Base-by-base conservation (phyloP, 2,113 vertebrate species). In the Thinocorus orbignyianus region DNA sequence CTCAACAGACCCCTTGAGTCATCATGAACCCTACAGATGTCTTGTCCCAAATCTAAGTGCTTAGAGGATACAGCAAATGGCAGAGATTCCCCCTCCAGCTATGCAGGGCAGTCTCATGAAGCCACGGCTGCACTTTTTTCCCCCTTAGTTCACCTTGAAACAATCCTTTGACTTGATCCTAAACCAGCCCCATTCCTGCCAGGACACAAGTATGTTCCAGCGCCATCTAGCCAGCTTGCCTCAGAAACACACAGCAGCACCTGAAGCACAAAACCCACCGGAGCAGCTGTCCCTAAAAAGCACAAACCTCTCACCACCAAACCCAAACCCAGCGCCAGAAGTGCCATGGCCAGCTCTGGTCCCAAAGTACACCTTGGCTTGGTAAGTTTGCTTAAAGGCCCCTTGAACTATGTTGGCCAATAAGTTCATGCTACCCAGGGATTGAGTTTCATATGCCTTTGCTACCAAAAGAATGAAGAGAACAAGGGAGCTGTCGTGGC, bases 171-270 rank as follows among this genome's bases (percentile, higher is more conserved):
- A 57, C 68, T 70, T 30, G 42, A 65, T 58, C 82, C 68, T 48
- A 58, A 60, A 18, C 33, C 30, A 55, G 70, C 18, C 70, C 62
- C 41, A 66, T 35, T 88, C 76, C 76, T 17, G 25, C 5, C 39
- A 65, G 70, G 89, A 77, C 95, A 80, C 77, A 18, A 42, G 42
- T 5, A 82, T 73, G 46, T 80, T 65, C 81, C 94, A 96, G 94
- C 83, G 94, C 96, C 96, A 96, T 66, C 96, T 95, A 96, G 96
- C 83, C 84, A 92, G 4, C 18, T 30, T 54, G 25, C 57, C 33
- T 61, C 26, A 61, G 81, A 93, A 95, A 89, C 69, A 83, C 92
- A 69, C 57, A 52, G 58, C 64, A 69, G 52, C 68, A 71, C 64
- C 64, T 30, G 65, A 25, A 57, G 48, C 35, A 24, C 3, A 2